Evolutionary conservation across 2,113 vertebrate species (phyloP).

Genomic region (Tragelaphus scriptus): DNA sequence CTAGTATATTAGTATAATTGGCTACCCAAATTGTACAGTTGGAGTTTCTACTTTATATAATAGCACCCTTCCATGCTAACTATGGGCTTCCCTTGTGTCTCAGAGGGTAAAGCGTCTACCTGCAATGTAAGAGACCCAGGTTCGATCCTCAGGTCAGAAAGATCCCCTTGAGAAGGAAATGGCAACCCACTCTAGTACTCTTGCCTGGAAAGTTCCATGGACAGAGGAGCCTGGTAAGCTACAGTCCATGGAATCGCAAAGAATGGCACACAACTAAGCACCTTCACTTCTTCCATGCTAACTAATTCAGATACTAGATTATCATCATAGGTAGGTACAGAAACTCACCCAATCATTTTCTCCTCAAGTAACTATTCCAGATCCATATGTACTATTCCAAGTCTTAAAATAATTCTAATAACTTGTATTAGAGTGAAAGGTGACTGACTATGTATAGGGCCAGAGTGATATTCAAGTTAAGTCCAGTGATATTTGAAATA

Average conservation of each 20-base stretch:
- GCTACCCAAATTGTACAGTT: background rate
- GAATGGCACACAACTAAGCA: background rate
- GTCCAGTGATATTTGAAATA: background rate
- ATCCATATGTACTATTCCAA: background rate
- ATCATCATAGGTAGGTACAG: background rate
- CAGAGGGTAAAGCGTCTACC: background rate
- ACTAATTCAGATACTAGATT: background rate
- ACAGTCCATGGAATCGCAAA: background rate
- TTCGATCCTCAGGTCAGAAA: background rate
- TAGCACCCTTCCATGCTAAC: background rate
- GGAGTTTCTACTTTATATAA: background rate
- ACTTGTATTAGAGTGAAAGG: conserved; percentile 9
- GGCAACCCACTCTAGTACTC: background rate
- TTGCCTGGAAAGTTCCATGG: background rate
- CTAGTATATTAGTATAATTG: background rate
- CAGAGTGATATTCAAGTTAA: background rate
- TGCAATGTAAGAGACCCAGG: background rate
- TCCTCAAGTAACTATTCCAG: background rate
- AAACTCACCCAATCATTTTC: background rate
- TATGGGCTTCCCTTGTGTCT: background rate
- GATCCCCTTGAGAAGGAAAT: background rate
- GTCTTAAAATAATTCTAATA: conserved; percentile 22
- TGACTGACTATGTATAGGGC: background rate
- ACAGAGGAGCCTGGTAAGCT: background rate
- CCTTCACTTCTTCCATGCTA: background rate